Base-by-base conservation (phyloP, 53 echinoderm and acorn worm species). In the Patiria pectinifera region DNA sequence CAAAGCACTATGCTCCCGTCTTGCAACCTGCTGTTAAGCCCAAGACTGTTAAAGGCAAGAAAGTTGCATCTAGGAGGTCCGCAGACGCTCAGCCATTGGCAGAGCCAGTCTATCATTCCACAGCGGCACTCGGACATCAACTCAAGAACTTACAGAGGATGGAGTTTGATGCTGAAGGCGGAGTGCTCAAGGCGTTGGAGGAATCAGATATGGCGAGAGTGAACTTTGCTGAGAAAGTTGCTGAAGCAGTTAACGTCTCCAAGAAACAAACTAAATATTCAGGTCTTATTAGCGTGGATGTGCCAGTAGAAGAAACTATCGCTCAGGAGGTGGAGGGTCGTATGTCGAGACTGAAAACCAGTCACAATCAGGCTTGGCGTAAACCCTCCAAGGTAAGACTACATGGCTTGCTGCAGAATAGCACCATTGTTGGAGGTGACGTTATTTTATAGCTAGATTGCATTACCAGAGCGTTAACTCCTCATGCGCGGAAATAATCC, bases 211-310 rank as follows among this genome's bases (percentile, higher is more conserved):
- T 91, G 25, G 92, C 93, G 3, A 91, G 96, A 83, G 44, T 81
- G 48, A 86, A 89, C 62, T 82, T 97, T 22, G 91, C 76, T 4
- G 98, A 96, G 92, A 94, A 87, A 58, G 91, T 96, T 23, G 89
- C 98, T 6, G 98, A 94, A 78, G 94, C 92, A 53, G 95, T 95
- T 12, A 97, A 97, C 71, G 79, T 96, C 48, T 87, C 93, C 4
- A 86, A 86, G 84, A 78, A 93, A 70, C 94, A 95, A 66, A 94
- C 84, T 49, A 97, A 97, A 90, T 97, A 97, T 91, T 85, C 93
- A 92, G 98, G 98, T 97, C 82, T 97, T 35, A 87, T 96, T 45
- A 93, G 94, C 22, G 78, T 96, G 13, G 87, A 94, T 82, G 94
- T 97, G 24, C 95, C 95, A 7, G 94, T 95, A 6, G 93, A 96